phyloP scores from a whole-genome alignment of 2,888 invertebrate genomes.

The Tortricodes alternella region DNA sequence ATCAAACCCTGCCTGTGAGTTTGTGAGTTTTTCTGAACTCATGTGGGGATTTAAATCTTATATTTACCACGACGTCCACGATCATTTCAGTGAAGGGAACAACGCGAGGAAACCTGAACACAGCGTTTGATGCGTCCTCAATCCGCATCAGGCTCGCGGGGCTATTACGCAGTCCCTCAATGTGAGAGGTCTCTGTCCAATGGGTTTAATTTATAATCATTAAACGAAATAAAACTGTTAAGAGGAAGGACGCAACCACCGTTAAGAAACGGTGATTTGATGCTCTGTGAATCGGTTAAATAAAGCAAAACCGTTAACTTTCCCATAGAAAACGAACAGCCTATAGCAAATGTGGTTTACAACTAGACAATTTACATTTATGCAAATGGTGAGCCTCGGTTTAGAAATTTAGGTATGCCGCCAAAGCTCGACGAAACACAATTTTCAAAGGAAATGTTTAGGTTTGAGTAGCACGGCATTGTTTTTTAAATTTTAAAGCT shows the following conservation, averaged over 20 bases:
- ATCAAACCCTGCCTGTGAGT: no score
- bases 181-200: no score
- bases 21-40: no score
- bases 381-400: constrained; percentile 10
- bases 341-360: constrained; percentile 18
- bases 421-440: constrained; percentile 8
- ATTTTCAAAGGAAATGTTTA: not conserved
- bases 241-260: constrained; percentile 23
- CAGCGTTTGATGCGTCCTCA: no score
- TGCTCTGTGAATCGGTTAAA: constrained; percentile 29
- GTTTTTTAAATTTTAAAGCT: not conserved
- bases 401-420: constrained; percentile 15
- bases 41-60: no score
- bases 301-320: constrained; percentile 19
- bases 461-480: not conserved
- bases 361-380: constrained; percentile 26
- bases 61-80: no score
- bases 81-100: no score
- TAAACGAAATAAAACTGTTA: not conserved
- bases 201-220: not conserved
- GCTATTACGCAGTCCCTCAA: no score
- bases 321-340: constrained; percentile 18
- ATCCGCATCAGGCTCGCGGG: no score
- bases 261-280: constrained; percentile 27
- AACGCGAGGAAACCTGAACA: no score